Evolutionary conservation across 2,113 vertebrate genomes (phyloP), one percentile per base, ranked within the genome.

Genomic region (Barbus barbus): DNA sequence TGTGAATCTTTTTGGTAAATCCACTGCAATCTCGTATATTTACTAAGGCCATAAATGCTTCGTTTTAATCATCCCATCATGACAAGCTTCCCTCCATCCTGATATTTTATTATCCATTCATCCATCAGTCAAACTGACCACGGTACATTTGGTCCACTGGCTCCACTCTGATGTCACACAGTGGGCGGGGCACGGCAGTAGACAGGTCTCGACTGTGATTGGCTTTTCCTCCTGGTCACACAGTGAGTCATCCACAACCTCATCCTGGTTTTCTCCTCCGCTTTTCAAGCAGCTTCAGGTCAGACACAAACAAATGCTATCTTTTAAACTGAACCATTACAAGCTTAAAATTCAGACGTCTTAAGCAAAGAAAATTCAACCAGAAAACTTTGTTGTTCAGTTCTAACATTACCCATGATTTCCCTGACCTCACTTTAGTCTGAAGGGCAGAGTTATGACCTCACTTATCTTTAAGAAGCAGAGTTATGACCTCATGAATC

Each of bases 141-240:
- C 90, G 0, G 95, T 91, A 65, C 96, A 97, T 0, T 58, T 86
- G 90, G 92, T 96, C 96, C 96, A 97, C 5, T 88, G 90, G 53
- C 95, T 95, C 96, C 96, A 97, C 18, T 94, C 91, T 38, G 96
- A 97, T 92, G 96, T 92, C 5, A 95, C 95, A 76, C 96, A 97
- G 78, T 96, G 95, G 26, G 61, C 91, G 82, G 96, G 94, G 81
- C 96, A 97, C 41, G 93, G 92, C 44, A 96, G 87, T 28, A 86
- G 91, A 41, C 96, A 97, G 65, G 90, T 85, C 83, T 94, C 96
- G 12, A 38, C 86, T 56, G 72, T 82, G 0, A 90, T 83, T 13
- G 94, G 95, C 11, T 84, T 86, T 72, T 95, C 94, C 14, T 89
- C 87, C 41, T 93, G 91, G 72, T 82, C 87, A 61, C 96, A 97